phyloP scores from a whole-genome alignment of 1,140 invertebrate species.

The Cheumatopsyche charites region DNA sequence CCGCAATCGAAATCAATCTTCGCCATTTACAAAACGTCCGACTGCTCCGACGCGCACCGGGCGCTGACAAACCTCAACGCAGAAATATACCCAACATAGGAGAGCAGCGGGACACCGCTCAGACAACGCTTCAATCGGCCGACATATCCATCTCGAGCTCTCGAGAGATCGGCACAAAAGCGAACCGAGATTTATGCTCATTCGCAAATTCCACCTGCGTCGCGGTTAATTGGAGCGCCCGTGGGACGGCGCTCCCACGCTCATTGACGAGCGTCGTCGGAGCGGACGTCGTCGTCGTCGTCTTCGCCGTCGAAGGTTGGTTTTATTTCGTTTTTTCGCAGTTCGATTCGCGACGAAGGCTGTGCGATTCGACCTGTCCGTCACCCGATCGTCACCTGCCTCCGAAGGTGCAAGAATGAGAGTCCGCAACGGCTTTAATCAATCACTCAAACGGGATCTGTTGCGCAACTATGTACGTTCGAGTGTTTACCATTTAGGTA shows the following conservation, averaged over 20 bases:
- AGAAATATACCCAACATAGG: too few relatives aligned
- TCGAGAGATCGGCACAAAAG: constrained; percentile 23
- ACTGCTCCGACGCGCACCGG: too few relatives aligned
- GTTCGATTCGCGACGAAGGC: too few relatives aligned
- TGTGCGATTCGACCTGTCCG: not conserved
- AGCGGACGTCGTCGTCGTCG: not conserved
- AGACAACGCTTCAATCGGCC: constrained; percentile 10
- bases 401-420: not conserved
- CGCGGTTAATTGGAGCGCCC: constrained; percentile 34
- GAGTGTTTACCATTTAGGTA: not conserved
- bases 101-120: not conserved
- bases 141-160: constrained; percentile 15
- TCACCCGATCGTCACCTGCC: not conserved
- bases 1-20: too few relatives aligned
- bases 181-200: constrained; percentile 28
- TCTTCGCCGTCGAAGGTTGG: not conserved
- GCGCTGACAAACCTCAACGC: too few relatives aligned
- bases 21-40: too few relatives aligned
- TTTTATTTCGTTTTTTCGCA: too few relatives aligned
- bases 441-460: not conserved
- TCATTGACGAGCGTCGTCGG: not conserved
- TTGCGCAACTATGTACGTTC: not conserved
- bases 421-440: too few relatives aligned
- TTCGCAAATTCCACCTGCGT: constrained; percentile 31
- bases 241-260: constrained; percentile 29